Conservation (phyloP, 2,888 invertebrate genomes). For the Parapristionchus giblindavisi region DNA sequence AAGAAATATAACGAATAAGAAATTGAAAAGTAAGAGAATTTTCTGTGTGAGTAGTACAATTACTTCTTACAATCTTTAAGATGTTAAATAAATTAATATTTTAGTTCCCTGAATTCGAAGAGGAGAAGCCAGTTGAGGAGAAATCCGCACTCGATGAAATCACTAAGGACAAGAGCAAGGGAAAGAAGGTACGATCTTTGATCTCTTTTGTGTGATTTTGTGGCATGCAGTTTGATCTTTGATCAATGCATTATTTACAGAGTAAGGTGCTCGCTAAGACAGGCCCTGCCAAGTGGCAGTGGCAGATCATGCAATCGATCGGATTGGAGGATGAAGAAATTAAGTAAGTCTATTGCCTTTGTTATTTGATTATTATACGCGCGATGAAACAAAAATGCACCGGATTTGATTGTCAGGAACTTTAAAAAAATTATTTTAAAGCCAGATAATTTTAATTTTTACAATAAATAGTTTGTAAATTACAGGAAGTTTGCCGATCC, state of each 20-base stretch:
- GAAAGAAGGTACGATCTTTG: slow-evolving; percentile 78
- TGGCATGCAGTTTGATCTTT: background rate
- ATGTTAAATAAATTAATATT: background rate
- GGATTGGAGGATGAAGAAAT: slow-evolving; percentile 92
- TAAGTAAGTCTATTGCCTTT: slow-evolving; percentile 67
- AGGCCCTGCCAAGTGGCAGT: slow-evolving; percentile 89
- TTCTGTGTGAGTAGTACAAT: too few relatives aligned
- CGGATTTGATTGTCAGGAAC: background rate
- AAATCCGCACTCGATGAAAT: slow-evolving; percentile 70
- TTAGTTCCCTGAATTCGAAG: slow-evolving; percentile 54
- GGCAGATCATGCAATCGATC: slow-evolving; percentile 96
- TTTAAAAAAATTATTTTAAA: background rate
- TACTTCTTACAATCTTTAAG: too few relatives aligned
- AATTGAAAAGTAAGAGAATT: too few relatives aligned
- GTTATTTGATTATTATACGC: too few relatives aligned
- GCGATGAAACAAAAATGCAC: too few relatives aligned
- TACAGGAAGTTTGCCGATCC: slow-evolving; percentile 84
- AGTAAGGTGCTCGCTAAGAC: slow-evolving; percentile 94
- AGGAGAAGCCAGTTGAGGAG: slow-evolving; percentile 72
- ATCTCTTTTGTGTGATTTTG: background rate
- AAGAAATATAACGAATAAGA: too few relatives aligned
- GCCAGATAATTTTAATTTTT: background rate
- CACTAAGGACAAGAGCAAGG: slow-evolving; percentile 86
- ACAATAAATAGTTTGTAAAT: background rate
- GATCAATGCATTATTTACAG: slow-evolving; percentile 71